Evolutionary conservation across 2,113 vertebrate species (phyloP), one percentile per base, ranked within the genome.

Genomic region (Sarotherodon lohbergeri): DNA sequence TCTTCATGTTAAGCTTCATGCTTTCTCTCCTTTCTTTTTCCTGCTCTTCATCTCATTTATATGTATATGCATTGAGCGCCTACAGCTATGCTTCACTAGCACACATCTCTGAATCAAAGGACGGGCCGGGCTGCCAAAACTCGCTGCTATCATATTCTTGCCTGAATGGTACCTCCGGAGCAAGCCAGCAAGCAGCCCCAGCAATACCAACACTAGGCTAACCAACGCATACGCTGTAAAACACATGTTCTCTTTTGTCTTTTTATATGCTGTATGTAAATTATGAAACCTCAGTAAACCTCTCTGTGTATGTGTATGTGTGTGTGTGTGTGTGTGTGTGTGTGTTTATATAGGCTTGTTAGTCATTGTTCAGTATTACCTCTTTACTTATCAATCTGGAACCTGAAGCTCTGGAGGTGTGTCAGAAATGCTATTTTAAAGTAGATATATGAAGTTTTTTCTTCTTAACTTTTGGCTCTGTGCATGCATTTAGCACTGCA

Each of bases 21-120:
- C 89, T 66, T 91, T 89, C 87, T 88, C 81, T 87, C 85, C 85
- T 87, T 90, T 93, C 86, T 89, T 41, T 82, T 80, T 85, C 86
- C 61, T 82, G 88, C 86, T 81, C 87, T 84, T 90, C 81, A 68
- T 90, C 93, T 91, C 88, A 94, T 95, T 94, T 94, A 78, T 94
- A 95, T 96, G 92, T 93, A 87, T 95, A 88, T 95, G 91, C 94
- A 93, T 93, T 50, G 93, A 89, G 83, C 73, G 93, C 94, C 93
- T 94, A 95, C 94, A 95, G 94, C 91, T 29, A 91, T 46, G 90
- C 92, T 93, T 88, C 90, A 92, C 81, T 91, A 91, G 92, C 50
- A 85, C 80, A 82, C 87, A 57, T 92, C 90, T 90, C 13, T 87
- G 80, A 92, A 90, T 94, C 92, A 91, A 89, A 95, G 83, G 85